These are phyloP conservation scores for Macaria notata DNA, from an alignment of 2,888 invertebrate species.

Conservation along the genomic window DNA sequence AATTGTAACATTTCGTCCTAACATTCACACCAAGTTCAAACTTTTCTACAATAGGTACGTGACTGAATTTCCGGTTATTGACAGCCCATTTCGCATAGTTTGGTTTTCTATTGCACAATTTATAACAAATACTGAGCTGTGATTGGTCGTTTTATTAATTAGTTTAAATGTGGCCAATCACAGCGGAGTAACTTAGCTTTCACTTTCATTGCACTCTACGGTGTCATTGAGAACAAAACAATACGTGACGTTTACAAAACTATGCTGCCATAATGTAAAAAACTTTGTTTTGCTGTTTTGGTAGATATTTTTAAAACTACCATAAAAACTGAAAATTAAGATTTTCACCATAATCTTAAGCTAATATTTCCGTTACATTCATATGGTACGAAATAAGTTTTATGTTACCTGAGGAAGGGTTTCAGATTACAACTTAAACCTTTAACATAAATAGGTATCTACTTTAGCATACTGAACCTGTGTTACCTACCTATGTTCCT, in stretches of 20 bases:
- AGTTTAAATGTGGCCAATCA: conserved; percentile 43
- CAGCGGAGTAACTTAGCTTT: conserved; percentile 55
- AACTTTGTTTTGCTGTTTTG: no score
- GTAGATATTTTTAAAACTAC: no score
- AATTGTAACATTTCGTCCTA: conserved; percentile 41
- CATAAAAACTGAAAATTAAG: no score
- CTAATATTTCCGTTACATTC: no score
- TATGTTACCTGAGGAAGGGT: no score
- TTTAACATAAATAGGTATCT: no score
- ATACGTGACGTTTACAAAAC: neutral
- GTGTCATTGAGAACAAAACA: conserved; percentile 1
- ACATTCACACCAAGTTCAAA: conserved; percentile 27
- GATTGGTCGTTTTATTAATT: conserved; percentile 40
- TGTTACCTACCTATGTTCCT: no score
- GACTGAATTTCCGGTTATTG: conserved; percentile 52
- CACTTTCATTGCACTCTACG: conserved; percentile 44
- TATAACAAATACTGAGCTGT: conserved; percentile 36
- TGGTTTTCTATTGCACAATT: conserved; percentile 28
- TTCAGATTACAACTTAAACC: no score
- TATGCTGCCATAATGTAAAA: no score
- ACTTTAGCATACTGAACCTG: no score
- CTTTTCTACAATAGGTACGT: conserved; percentile 1
- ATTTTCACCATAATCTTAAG: no score
- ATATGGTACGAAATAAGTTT: no score
- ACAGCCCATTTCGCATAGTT: conserved; percentile 45